Evolutionary conservation across 2,888 invertebrate genomes (phyloP).

Genomic region (Empis stercorea): DNA sequence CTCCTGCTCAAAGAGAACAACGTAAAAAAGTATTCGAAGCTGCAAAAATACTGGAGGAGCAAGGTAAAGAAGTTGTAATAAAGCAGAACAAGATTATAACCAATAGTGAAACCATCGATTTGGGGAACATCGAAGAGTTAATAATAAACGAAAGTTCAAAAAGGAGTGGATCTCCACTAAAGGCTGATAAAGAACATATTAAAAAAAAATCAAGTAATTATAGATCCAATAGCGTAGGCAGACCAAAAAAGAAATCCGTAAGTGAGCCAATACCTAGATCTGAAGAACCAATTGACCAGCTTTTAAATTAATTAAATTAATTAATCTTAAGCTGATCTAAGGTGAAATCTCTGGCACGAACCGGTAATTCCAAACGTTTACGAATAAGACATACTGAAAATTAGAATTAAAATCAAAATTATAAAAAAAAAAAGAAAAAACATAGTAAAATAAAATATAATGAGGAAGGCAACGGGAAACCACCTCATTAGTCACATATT

Average conservation of each 20-base stretch:
- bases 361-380: no score
- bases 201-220: no score
- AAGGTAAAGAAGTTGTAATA: background rate
- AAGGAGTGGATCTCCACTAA: background rate
- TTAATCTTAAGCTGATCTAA: no score
- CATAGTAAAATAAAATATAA: background rate
- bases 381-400: no score
- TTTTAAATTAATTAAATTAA: no score
- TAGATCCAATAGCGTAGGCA: no score
- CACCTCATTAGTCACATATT: background rate
- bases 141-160: background rate
- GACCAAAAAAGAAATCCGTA: no score
- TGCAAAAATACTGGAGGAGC: background rate
- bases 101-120: background rate
- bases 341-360: no score
- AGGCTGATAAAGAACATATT: no score
- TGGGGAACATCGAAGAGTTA: background rate
- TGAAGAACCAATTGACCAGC: background rate
- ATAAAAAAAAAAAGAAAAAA: background rate
- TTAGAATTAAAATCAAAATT: no score
- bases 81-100: background rate
- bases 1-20: background rate
- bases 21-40: background rate
- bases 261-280: background rate
- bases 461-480: background rate